These are phyloP conservation scores for Pseudomyrmex gracilis DNA, from an alignment of 1,140 invertebrate genomes.

Conservation along the genomic window DNA sequence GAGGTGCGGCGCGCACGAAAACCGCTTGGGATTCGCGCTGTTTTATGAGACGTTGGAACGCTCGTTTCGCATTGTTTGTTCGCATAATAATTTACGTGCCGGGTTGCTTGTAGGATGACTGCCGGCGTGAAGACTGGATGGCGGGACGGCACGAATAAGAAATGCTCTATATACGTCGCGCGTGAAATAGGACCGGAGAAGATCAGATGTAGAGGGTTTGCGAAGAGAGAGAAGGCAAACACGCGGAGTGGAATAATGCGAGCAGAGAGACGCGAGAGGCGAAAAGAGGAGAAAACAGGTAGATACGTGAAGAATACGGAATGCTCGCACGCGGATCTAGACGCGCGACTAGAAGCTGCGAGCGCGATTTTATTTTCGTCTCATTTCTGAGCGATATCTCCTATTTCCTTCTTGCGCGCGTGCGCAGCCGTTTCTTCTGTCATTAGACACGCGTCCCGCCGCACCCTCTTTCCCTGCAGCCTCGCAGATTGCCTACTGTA, in stretches of 20 bases:
- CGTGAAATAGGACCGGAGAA: conserved; percentile 46
- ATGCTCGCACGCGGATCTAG: neutral
- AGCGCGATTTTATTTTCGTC: conserved; percentile 27
- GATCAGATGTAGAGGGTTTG: conserved; percentile 9
- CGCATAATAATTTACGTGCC: conserved; percentile 75
- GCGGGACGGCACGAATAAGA: conserved; percentile 41
- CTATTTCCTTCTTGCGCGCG: no score
- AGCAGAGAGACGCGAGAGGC: no score
- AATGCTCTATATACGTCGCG: conserved; percentile 42
- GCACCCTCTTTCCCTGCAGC: neutral
- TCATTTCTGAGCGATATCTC: conserved; percentile 23
- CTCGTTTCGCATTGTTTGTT: conserved; percentile 71
- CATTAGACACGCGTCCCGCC: no score
- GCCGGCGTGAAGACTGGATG: conserved; percentile 50
- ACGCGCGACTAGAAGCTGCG: conserved; percentile 2
- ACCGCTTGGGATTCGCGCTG: conserved; percentile 61
- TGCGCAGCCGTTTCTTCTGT: no score
- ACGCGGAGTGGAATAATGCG: neutral
- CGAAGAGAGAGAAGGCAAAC: neutral
- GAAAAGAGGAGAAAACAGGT: no score
- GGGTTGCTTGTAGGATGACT: conserved; percentile 53
- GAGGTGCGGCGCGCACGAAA: conserved; percentile 53
- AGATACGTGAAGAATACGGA: conserved; percentile 3
- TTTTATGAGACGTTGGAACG: conserved; percentile 59
- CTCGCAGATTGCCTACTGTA: no score